Base-by-base conservation (phyloP, 2,797 vertebrate genomes). In the Sus cebifrons region DNA sequence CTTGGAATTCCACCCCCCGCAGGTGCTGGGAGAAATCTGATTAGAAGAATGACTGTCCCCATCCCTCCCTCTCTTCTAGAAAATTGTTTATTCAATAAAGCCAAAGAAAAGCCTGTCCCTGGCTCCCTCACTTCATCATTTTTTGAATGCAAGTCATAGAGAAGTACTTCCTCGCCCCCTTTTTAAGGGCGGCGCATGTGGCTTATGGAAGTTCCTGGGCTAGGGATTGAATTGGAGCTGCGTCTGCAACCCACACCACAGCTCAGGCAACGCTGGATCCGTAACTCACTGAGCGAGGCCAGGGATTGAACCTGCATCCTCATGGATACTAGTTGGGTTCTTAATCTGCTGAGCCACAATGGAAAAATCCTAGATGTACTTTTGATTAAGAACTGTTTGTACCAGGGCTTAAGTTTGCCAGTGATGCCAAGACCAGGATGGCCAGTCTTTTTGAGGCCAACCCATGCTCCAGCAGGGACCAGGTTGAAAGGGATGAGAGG, bases 21-120 rank as follows among this genome's bases (percentile, higher is more conserved):
- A 9, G 54, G 23, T 23, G 0, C 25, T 2, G 17, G 36, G 20
- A 12, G 54, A 29, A 14, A 44, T 81, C 44, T 70, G 82, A 29
- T 16, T 8, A 21, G 68, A 95, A 89, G 62, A 25, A 2, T 23
- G 93, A 44, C 74, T 67, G 29, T 54, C 36, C 27, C 18, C 54
- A 56, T 7, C 67, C 58, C 16, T 29, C 67, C 40, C 13, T 86
- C 82, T 21, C 74, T 75, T 82, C 54, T 27, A 65, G 40, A 77
- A 49, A 62, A 71, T 20, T 75, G 20, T 94, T 95, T 82, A 52
- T 36, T 85, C 91, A 97, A 96, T 90, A 94, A 96, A 97, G 56
- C 21, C 44, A 92, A 95, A 83, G 9, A n/a, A 79, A 85, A n/a
- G 9, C 4, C 23, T 77, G 65, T 70, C 20, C 88, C 29, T 70